phyloP scores from a whole-genome alignment of 1,140 invertebrate genomes.

The Frieseomelitta varia region DNA sequence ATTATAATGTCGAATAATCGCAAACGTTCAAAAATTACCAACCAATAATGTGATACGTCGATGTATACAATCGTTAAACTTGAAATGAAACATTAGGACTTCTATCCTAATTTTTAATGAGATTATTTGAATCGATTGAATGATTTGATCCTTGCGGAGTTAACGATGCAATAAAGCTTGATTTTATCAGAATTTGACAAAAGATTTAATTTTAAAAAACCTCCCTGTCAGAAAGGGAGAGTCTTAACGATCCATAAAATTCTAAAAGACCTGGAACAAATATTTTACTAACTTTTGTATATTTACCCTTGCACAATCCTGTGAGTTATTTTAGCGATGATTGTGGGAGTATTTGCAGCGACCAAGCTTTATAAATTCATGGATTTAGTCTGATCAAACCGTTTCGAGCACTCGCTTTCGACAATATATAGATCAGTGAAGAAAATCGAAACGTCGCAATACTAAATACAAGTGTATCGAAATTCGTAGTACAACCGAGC shows the following conservation, averaged over 20 bases:
- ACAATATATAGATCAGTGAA: background rate
- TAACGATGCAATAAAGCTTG: no score
- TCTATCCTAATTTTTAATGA: background rate
- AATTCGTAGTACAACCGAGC: no score
- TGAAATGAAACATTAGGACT: background rate
- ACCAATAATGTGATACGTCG: no score
- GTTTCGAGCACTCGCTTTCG: background rate
- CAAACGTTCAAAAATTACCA: no score
- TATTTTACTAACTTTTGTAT: background rate
- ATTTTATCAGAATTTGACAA: no score
- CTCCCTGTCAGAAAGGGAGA: background rate
- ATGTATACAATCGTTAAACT: background rate
- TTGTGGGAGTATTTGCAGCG: background rate
- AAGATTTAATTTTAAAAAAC: no score
- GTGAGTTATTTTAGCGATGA: background rate
- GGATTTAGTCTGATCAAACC: background rate
- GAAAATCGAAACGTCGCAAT: no score
- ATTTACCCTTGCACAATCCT: background rate
- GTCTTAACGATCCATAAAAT: background rate
- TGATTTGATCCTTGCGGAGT: background rate
- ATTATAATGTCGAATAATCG: no score
- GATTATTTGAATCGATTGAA: background rate
- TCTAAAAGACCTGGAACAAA: background rate
- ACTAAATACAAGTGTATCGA: no score
- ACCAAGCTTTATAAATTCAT: background rate